phyloP scores from a whole-genome alignment of 2,797 vertebrate species.

The Catamblyrhynchus diadema region DNA sequence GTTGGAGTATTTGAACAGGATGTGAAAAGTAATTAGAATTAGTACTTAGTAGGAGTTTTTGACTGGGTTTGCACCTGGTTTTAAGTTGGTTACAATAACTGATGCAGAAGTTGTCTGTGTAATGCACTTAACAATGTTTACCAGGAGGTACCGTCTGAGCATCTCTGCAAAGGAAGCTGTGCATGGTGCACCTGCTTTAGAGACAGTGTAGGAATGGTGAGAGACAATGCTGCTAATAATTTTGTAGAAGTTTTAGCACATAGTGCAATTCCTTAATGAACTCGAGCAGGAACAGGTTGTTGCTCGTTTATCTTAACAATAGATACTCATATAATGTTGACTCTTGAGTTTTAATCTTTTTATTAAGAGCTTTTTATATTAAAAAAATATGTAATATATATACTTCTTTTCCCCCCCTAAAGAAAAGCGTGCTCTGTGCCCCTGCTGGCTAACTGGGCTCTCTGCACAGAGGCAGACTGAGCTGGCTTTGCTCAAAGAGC shows the following conservation, averaged over 20 bases:
- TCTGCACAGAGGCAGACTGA: not conserved
- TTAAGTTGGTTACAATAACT: not conserved
- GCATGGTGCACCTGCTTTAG: not conserved
- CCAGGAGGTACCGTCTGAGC: constrained; percentile 9
- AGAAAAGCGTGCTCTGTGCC: not conserved
- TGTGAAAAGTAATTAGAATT: not conserved
- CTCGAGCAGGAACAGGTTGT: not conserved
- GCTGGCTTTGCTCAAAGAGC: not conserved
- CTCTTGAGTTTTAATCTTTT: constrained; percentile 39
- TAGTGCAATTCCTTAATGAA: constrained; percentile 52
- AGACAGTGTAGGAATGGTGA: not conserved
- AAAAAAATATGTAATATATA: constrained; percentile 51
- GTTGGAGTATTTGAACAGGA: not conserved
- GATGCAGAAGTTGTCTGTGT: not conserved
- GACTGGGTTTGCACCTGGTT: not conserved
- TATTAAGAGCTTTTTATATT: constrained; percentile 64
- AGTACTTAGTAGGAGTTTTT: not conserved
- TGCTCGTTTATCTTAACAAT: constrained; percentile 33
- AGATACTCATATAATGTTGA: constrained; percentile 6
- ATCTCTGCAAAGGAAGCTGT: not conserved
- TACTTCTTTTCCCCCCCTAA: not conserved
- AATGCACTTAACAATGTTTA: constrained; percentile 44
- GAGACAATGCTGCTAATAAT: constrained; percentile 49
- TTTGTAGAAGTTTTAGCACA: constrained; percentile 15
- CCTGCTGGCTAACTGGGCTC: not conserved